Evolutionary conservation across 2,888 invertebrate species (phyloP).

Genomic region (Atherix ibis): DNA sequence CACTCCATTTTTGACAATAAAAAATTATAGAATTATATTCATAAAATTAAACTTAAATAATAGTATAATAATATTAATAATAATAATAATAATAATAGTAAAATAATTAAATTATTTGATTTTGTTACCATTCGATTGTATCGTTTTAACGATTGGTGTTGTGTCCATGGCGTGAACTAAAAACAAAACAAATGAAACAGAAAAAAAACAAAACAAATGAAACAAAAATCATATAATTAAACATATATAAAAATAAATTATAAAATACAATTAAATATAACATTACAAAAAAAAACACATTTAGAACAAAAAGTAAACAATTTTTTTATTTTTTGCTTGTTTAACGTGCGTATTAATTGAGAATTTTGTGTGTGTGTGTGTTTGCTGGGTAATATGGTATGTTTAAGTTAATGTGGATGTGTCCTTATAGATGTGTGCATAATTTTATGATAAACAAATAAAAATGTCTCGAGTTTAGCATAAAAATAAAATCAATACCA

Average conservation of each 20-base stretch:
- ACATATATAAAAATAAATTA: no score
- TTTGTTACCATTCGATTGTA: slow-evolving; percentile 33
- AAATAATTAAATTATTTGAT: slow-evolving; percentile 9
- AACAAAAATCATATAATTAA: slow-evolving; percentile 6
- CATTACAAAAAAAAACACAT: slow-evolving; percentile 19
- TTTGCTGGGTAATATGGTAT: no score
- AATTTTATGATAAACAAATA: no score
- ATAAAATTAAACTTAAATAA: slow-evolving; percentile 13
- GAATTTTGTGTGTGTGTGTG: no score
- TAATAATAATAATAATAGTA: slow-evolving; percentile 6
- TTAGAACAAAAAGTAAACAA: no score
- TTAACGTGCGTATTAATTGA: no score
- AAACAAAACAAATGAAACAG: slow-evolving; percentile 14
- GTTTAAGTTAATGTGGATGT: no score
- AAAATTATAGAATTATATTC: slow-evolving; percentile 12
- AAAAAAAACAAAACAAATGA: slow-evolving; percentile 11
- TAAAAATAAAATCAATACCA: no score
- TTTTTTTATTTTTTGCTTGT: no score
- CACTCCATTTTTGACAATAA: no score
- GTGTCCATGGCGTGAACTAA: slow-evolving; percentile 33
- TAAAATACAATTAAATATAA: slow-evolving; percentile 4
- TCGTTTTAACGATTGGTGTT: slow-evolving; percentile 33
- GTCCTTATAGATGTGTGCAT: no score
- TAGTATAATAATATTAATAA: slow-evolving; percentile 9
- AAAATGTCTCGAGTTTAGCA: no score